A percentile compares a stretch with the other conserved stretches of the same genome.
These are phyloP conservation scores for Trileptium ribeirensis DNA, from an alignment of 2,888 invertebrate genomes.

Conservation along the genomic window DNA sequence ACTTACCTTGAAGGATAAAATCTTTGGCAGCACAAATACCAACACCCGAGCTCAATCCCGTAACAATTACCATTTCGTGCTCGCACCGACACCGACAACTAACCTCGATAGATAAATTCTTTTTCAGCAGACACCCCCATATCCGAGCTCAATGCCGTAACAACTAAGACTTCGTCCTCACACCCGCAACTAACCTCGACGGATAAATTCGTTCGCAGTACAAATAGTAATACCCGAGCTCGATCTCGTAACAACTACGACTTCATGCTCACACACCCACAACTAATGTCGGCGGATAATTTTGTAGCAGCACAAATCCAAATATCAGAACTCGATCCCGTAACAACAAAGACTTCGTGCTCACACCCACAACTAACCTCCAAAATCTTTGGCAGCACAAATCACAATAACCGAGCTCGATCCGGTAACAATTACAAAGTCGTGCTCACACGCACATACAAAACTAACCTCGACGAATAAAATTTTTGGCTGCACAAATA, in stretches of 20 bases:
- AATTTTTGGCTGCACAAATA: background rate
- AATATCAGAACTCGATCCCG: too few species aligned
- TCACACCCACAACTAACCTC: background rate
- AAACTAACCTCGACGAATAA: background rate
- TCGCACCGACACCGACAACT: too few species aligned
- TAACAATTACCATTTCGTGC: slow-evolving; percentile 15
- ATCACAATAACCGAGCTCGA: slow-evolving; percentile 19
- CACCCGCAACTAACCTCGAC: background rate
- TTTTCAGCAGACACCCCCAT: too few species aligned
- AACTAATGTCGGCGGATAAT: too few species aligned
- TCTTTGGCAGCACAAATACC: background rate
- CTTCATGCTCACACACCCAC: too few species aligned
- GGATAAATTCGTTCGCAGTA: background rate
- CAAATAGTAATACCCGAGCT: slow-evolving; percentile 18
- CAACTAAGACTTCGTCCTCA: slow-evolving; percentile 15
- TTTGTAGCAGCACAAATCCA: too few species aligned
- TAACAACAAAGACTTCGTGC: slow-evolving; percentile 17
- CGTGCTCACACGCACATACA: too few species aligned
- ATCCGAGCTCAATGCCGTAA: too few species aligned
- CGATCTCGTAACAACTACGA: slow-evolving; percentile 19
- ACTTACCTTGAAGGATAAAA: background rate
- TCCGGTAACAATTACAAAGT: slow-evolving; percentile 21
- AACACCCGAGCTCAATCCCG: slow-evolving; percentile 19
- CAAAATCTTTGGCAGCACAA: background rate
- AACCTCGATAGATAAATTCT: too few species aligned